These are phyloP conservation scores for Pholis gunnellus DNA, from an alignment of 2,113 vertebrate species.

Conservation along the genomic window DNA sequence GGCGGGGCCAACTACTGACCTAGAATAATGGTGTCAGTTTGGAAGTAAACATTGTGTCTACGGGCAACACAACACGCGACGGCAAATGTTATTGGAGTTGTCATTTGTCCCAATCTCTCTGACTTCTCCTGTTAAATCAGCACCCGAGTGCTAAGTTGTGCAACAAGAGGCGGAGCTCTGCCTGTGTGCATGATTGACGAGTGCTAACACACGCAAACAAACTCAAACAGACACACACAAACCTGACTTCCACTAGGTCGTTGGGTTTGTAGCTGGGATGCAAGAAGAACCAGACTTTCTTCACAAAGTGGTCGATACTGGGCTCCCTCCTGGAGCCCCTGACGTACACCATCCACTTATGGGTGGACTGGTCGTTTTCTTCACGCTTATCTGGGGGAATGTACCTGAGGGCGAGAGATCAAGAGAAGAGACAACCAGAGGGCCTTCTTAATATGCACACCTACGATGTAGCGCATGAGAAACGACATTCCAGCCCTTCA, in stretches of 20 bases:
- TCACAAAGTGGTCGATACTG: conserved; percentile 98
- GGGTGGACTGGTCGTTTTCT: conserved; percentile 98
- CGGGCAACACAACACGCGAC: conserved; percentile 10
- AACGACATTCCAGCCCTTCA: background rate
- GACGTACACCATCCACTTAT: conserved; percentile 99
- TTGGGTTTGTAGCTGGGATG: conserved; percentile 99
- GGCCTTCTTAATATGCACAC: background rate
- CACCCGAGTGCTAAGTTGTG: background rate
- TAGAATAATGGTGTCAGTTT: conserved; percentile 16
- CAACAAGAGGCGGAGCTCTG: background rate
- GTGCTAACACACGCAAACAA: background rate
- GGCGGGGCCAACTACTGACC: conserved; percentile 29
- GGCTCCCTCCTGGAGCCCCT: conserved; percentile 95
- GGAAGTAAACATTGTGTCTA: conserved; percentile 34
- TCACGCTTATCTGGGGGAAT: conserved; percentile 98
- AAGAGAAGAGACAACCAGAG: conserved; percentile 1
- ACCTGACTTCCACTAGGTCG: conserved; percentile 99
- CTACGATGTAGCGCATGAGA: background rate
- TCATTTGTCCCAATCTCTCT: conserved; percentile 25
- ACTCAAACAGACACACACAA: conserved; percentile 54
- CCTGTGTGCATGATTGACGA: background rate
- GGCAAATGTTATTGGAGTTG: conserved; percentile 3
- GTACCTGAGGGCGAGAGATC: conserved; percentile 84
- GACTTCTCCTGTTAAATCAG: conserved; percentile 34
- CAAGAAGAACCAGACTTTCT: conserved; percentile 99